Percentiles rank a stretch among this genome's conserved stretches.
Evolutionary conservation across 2,113 vertebrate species (phyloP).

Genomic region (Dolichotis patagonum): DNA sequence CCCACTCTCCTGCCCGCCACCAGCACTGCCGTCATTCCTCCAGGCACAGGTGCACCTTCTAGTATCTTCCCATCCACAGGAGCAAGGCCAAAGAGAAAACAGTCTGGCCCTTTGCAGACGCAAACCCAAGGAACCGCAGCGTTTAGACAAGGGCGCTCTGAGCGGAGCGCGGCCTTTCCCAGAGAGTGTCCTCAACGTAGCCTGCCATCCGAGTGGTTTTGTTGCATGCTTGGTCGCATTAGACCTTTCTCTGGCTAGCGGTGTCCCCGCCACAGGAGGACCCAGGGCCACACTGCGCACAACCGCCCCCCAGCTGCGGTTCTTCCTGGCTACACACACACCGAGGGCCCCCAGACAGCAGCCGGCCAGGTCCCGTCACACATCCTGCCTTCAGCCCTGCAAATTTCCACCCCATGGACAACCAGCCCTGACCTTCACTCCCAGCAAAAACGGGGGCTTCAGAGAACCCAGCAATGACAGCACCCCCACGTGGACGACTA

Average conservation of each 20-base stretch:
- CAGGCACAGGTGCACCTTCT: constrained; percentile 68
- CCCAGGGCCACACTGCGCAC: not conserved
- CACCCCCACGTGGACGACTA: not conserved
- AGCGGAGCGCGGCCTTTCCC: no score
- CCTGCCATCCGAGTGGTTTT: no score
- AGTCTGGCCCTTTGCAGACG: not conserved
- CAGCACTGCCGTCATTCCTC: constrained; percentile 65
- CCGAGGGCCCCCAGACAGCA: not conserved
- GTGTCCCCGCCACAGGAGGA: not conserved
- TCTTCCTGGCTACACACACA: not conserved
- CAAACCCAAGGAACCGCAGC: constrained; percentile 29
- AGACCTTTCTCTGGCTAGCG: not conserved
- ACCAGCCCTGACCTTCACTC: not conserved
- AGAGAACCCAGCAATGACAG: not conserved
- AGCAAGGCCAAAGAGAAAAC: constrained; percentile 56
- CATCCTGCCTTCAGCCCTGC: not conserved
- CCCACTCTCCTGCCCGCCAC: constrained; percentile 58
- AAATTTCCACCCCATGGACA: not conserved
- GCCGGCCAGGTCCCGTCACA: not conserved
- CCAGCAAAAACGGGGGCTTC: not conserved
- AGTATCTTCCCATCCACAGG: constrained; percentile 72
- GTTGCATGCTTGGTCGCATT: not conserved
- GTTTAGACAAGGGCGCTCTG: not conserved
- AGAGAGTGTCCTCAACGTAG: no score
- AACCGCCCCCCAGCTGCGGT: accelerated